A percentile compares a stretch with the other conserved stretches of the same genome.
Evolutionary conservation across 2,888 invertebrate genomes (phyloP).

Genomic region (Trissoscelio sp.): DNA sequence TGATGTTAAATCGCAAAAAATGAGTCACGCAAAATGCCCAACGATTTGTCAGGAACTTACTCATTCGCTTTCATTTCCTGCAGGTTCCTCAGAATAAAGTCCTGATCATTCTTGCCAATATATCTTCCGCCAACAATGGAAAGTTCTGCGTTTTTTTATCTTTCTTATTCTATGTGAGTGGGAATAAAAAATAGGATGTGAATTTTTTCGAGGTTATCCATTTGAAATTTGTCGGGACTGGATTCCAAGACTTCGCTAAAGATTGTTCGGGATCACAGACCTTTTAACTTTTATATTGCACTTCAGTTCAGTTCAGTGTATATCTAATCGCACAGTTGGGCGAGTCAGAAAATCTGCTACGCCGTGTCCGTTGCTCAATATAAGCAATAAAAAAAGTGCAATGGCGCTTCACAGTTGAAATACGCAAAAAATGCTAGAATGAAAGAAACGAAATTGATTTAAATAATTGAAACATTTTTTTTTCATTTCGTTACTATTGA

Average conservation of each 20-base stretch:
- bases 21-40: conserved; percentile 47
- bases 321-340: conserved; percentile 32
- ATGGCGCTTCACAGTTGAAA: conserved; percentile 1
- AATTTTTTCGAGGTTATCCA: conserved; percentile 4
- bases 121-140: conserved; percentile 34
- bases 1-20: conserved; percentile 34
- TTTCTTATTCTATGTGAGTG: conserved; percentile 1
- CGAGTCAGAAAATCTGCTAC: conserved; percentile 9
- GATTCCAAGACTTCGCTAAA: conserved; percentile 23
- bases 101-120: conserved; percentile 36
- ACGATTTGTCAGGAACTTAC: conserved; percentile 54
- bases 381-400: conserved; percentile 5
- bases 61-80: conserved; percentile 54
- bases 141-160: neutral
- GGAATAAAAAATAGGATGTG: conserved; percentile 18
- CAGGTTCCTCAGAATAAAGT: conserved; percentile 44
- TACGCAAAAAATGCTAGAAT: neutral
- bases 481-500: neutral
- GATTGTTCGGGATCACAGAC: conserved; percentile 17
- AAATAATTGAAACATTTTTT: conserved; percentile 15
- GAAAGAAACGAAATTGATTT: neutral
- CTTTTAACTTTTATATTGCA: conserved; percentile 29
- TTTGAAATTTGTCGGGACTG: conserved; percentile 41
- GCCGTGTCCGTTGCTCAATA: conserved; percentile 1
- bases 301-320: conserved; percentile 20